Conservation (phyloP, 2,888 invertebrate species). For the Plutella xylostella region DNA sequence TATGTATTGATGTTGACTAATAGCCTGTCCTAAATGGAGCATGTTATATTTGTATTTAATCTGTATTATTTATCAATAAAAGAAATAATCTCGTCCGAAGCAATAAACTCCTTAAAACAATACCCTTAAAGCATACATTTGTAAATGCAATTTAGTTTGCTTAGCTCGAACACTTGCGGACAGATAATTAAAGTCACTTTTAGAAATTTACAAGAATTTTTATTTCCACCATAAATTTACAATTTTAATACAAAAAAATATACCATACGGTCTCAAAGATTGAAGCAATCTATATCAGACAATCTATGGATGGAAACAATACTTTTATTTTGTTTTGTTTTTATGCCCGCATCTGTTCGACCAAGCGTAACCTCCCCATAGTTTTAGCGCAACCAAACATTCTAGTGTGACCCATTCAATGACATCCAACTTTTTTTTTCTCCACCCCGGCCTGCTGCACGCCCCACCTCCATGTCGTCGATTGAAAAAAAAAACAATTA, state of each 20-base stretch:
- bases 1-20: constrained; percentile 52
- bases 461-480: constrained; percentile 56
- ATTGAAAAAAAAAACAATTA: constrained; percentile 38
- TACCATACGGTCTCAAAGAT: neutral
- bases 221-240: too few relatives aligned
- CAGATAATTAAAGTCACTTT: constrained; percentile 11
- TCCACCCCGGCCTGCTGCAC: constrained; percentile 64
- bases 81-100: constrained; percentile 51
- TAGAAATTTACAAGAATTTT: neutral
- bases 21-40: constrained; percentile 33
- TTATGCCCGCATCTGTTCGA: constrained; percentile 30
- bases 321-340: neutral
- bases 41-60: neutral
- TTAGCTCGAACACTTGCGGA: constrained; percentile 38
- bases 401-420: constrained; percentile 62
- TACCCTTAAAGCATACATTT: constrained; percentile 41
- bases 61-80: constrained; percentile 28
- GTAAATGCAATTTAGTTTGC: constrained; percentile 48
- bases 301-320: neutral
- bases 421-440: constrained; percentile 67
- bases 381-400: constrained; percentile 42
- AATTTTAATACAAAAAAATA: too few relatives aligned
- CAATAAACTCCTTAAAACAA: constrained; percentile 18
- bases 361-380: constrained; percentile 26
- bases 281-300: neutral